Evolutionary conservation across 2,113 vertebrate genomes (phyloP), one percentile per base, ranked within the genome.

Genomic region (Phalacrocorax carbo): DNA sequence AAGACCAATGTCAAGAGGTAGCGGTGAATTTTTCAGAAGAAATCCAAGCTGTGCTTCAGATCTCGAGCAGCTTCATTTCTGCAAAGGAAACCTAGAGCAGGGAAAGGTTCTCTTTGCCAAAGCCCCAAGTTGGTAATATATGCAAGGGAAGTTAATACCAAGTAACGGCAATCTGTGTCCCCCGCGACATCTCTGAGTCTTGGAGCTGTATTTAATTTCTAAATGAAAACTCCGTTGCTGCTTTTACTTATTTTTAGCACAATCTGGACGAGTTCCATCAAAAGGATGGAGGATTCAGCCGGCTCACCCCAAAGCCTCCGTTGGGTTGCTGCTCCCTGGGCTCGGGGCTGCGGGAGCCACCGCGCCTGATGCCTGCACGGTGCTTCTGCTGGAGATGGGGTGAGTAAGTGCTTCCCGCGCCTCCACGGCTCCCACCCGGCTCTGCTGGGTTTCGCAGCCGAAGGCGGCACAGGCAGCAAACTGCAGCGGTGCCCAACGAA

Each of bases 291-390:
- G 34, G 40, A 44, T 54, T 42, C 55, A 34, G 48, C 38, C 9
- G 22, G 48, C 34, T 44, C 34, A 30, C 65, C 40, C 55, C 49
- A 34, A 44, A 19, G 17, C 18, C 46, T 51, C 18, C 26, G 2
- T 23, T 3, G 0, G 46, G 61, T 52, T 9, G 61, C 44, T 51
- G 40, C 52, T 38, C 61, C 20, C 6, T 1, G 9, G 52, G 13
- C 60, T 21, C 51, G 11, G 21, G 16, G 10, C 69, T 52, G 25
- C 6, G 2, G 44, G 65, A 34, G 18, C 32, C 6, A 2, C 42
- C 5, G 55, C 7, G 10, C 73, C 73, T 4, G 3, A 10, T 2
- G 10, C 3, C 32, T 3, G 15, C 40, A 1, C 1, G 25, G 18
- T 9, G 51, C 61, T 48, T 22, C 61, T 22, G 27, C 29, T 65